Base-by-base conservation (phyloP, 2,113 vertebrate species). In the Trichomycterus rosablanca region DNA sequence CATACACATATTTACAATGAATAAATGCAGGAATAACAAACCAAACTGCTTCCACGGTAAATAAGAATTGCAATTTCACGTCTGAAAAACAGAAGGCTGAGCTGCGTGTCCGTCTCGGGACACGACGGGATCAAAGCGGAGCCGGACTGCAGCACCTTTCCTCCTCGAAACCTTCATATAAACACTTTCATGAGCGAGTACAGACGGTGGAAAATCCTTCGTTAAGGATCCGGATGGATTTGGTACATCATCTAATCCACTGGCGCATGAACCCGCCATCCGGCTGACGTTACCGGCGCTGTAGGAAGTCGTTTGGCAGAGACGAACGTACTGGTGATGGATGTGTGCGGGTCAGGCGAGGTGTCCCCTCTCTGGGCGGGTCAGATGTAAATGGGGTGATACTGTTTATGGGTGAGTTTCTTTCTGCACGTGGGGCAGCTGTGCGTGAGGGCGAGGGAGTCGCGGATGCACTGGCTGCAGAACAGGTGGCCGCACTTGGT, bases 311-410 rank as follows among this genome's bases (percentile, higher is more conserved):
- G 10, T 11, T 39, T 39, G 6, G 8, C 12, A 26, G 39, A 63
- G 16, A 64, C 6, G 5, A 30, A 65, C 23, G 15, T 19, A 40
- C 52, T 3, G 1, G 30, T 10, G 24, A 28, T 10, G 43, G 20
- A 45, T 14, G 35, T 40, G 37, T 40, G 4, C 39, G 16, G 8
- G 28, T 44, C 19, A 24, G 19, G 14, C 7, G 56, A 64, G 48
- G 23, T 18, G 3, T 4, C 10, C 3, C 6, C 23, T 23, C 18
- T 14, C 14, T 32, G 11, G 28, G 12, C 4, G 14, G n/a, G 34
- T 95, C 89, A 98, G 79, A 97, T 86, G 77, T 98, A 97, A 55
- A 98, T 91, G 12, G 95, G 95, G 78, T 98, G 95, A 74, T 94
- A 97, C 1, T 96, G 92, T 74, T 91, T 92, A 69, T 84, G 83